Base-by-base conservation (phyloP, 1,140 invertebrate genomes). In the Bombus pyrosoma region DNA sequence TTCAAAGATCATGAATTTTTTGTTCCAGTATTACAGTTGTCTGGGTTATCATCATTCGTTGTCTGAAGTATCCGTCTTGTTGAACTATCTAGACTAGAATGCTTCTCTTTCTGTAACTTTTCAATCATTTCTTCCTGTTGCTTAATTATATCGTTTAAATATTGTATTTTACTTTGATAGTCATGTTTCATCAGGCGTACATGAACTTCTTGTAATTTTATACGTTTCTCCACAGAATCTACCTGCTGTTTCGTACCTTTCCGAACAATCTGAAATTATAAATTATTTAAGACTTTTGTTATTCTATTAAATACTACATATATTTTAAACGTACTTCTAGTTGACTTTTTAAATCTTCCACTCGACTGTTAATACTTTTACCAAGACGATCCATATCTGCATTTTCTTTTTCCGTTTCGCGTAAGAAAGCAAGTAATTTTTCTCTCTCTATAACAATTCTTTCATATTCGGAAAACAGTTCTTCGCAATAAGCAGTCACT, bases 381-480 rank as follows among this genome's bases (percentile, higher is more conserved):
- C 95, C 95, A 6, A 96, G 91, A 87, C 94, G 94, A 69, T 95
- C 94, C 57, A 96, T 96, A 73, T 93, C 94, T 85, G 95, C 94
- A 83, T 95, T 96, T 91, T 96, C 95, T 88, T 95, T 94, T 85
- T 96, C 95, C 43, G 93, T 93, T 86, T 95, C 94, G 73, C 94
- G 92, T 53, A 96, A 87, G 43, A 96, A 93, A 62, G 87, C 85
- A 37, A 95, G 75, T n/a, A 96, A 86, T 47, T 94, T 92, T 53
- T 96, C 95, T 78, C 95, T 96, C 90, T 96, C 96, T 18, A 91
- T 89, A 57, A 95, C 83, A 10, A 96, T 89, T 66, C 92, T 93
- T 87, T 96, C 96, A 80, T 96, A 96, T 85, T 96, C 95, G 3
- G 86, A 86, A 3, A 96, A 94, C n/a, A 96, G 91, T 86, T 96